These are phyloP conservation scores for Aporrectodea caliginosa DNA, from an alignment of 1,140 invertebrate species.

Conservation along the genomic window DNA sequence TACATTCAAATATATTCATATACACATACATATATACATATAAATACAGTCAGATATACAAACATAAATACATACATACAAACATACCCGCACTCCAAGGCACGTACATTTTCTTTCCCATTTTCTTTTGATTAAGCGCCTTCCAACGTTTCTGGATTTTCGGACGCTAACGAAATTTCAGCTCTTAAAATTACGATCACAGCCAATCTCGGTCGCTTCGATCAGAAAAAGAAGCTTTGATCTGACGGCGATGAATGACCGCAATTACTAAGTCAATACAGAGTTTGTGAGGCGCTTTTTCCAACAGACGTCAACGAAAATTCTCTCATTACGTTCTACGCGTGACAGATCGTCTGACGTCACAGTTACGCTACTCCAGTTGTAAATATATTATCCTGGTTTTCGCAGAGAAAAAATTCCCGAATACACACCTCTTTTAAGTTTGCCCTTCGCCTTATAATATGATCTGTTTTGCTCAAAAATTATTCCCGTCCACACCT, in stretches of 20 bases:
- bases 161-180: neutral
- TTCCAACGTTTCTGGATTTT: neutral
- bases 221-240: neutral
- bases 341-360: too few relatives aligned
- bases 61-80: neutral
- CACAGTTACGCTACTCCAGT: too few relatives aligned
- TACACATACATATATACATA: neutral
- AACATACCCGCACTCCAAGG: neutral
- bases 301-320: too few relatives aligned
- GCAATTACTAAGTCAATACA: neutral
- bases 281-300: too few relatives aligned
- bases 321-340: too few relatives aligned
- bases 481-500: too few relatives aligned
- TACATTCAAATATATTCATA: neutral
- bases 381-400: too few relatives aligned
- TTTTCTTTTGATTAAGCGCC: neutral
- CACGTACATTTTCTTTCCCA: neutral
- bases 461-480: too few relatives aligned
- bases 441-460: too few relatives aligned
- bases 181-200: neutral
- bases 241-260: neutral
- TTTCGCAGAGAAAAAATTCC: too few relatives aligned
- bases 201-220: neutral
- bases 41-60: neutral
- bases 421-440: too few relatives aligned